phyloP scores from a whole-genome alignment of 2,888 invertebrate genomes.

The Epinotia ramella region DNA sequence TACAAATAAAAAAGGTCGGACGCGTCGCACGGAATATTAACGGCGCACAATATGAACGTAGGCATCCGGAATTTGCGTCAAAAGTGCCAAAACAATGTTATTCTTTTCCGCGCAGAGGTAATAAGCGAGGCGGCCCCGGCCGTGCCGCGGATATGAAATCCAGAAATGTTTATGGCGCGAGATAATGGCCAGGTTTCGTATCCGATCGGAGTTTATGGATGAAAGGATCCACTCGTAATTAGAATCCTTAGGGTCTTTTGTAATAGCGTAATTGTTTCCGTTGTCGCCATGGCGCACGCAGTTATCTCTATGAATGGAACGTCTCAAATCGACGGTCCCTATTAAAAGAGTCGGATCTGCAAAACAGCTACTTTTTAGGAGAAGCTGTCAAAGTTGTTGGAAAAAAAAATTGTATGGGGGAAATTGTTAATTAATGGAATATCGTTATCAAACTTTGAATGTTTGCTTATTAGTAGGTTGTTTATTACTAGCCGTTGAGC shows the following conservation, averaged over 20 bases:
- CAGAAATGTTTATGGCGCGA: slow-evolving; percentile 81
- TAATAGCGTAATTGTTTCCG: slow-evolving; percentile 79
- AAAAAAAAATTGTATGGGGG: too few species aligned
- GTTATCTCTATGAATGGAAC: slow-evolving; percentile 76
- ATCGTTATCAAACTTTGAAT: too few species aligned
- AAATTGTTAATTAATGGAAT: too few species aligned
- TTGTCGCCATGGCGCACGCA: slow-evolving; percentile 72
- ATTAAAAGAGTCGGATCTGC: too few species aligned
- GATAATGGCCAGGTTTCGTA: slow-evolving; percentile 78
- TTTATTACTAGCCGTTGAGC: too few species aligned
- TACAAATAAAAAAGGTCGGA: slow-evolving; percentile 86
- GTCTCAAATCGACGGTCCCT: too few species aligned
- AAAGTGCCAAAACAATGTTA: slow-evolving; percentile 84
- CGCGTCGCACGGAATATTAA: slow-evolving; percentile 83
- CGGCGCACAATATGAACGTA: slow-evolving; percentile 84
- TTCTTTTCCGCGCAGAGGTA: slow-evolving; percentile 83
- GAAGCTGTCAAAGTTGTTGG: too few species aligned
- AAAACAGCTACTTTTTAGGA: too few species aligned
- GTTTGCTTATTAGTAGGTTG: too few species aligned
- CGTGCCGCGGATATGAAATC: slow-evolving; percentile 83
- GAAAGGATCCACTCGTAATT: slow-evolving; percentile 77
- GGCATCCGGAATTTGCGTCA: slow-evolving; percentile 83
- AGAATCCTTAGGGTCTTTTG: slow-evolving; percentile 79
- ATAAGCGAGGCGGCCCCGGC: slow-evolving; percentile 78
- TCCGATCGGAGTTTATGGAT: slow-evolving; percentile 78